Percentiles rank a stretch among this genome's conserved stretches.
phyloP scores from a whole-genome alignment of 2,113 vertebrate species.

The Dromaius novaehollandiae region DNA sequence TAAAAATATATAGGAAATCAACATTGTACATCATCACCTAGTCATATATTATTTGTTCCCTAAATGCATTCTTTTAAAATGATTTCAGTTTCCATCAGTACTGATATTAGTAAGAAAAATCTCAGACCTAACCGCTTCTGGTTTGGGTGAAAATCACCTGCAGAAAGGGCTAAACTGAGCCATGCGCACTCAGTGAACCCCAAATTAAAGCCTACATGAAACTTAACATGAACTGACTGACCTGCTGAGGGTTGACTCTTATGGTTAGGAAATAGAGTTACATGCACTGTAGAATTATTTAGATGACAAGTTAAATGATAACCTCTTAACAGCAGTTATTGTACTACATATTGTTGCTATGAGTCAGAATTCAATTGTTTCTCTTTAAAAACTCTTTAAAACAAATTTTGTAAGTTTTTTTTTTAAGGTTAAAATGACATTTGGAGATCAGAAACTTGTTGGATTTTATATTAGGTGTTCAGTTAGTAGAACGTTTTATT shows the following conservation, averaged over 20 bases:
- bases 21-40: neutral
- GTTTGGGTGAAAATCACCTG: neutral
- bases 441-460: neutral
- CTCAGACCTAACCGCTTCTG: neutral
- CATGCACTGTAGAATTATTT: neutral
- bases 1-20: neutral
- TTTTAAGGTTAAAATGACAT: neutral
- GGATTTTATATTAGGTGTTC: neutral
- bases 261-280: neutral
- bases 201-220: neutral
- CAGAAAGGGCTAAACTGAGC: neutral
- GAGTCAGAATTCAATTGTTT: neutral
- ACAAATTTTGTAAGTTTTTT: neutral
- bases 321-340: neutral
- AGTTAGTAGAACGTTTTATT: neutral
- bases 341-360: neutral
- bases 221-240: neutral
- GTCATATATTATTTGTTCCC: neutral
- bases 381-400: neutral
- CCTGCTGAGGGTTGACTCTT: neutral
- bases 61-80: neutral
- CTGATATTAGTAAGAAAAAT: neutral
- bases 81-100: neutral
- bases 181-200: neutral
- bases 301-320: neutral